Conservation (phyloP, 2,888 invertebrate genomes). For the Drosophila yooni region DNA sequence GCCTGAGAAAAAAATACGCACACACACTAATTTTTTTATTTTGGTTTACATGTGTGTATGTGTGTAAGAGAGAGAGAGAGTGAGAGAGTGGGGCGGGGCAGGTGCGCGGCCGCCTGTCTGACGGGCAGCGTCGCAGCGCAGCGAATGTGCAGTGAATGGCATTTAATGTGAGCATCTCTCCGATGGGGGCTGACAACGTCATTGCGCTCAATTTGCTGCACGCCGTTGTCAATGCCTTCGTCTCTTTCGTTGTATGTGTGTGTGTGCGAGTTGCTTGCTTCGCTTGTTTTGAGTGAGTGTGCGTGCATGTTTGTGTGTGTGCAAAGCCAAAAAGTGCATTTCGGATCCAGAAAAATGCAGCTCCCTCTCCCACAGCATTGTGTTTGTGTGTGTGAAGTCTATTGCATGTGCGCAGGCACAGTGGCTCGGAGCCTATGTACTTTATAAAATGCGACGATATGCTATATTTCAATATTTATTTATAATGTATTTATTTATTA, state of each 20-base stretch:
- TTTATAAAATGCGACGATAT: neutral
- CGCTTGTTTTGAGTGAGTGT: slow-evolving; percentile 58
- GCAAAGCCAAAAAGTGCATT: slow-evolving; percentile 43
- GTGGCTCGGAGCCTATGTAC: neutral
- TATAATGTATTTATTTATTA: neutral
- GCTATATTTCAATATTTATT: neutral
- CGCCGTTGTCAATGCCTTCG: slow-evolving; percentile 68
- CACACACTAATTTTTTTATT: slow-evolving; percentile 4
- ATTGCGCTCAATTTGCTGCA: slow-evolving; percentile 66
- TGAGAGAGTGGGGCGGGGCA: slow-evolving; percentile 48
- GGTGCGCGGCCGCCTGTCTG: slow-evolving; percentile 43
- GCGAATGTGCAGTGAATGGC: slow-evolving; percentile 38
- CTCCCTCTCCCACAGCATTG: slow-evolving; percentile 12
- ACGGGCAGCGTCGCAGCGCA: slow-evolving; percentile 13
- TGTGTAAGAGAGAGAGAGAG: slow-evolving; percentile 12
- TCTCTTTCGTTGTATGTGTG: slow-evolving; percentile 66
- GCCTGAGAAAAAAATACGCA: slow-evolving; percentile 29
- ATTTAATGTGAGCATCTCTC: slow-evolving; percentile 41
- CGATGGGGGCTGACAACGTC: slow-evolving; percentile 29
- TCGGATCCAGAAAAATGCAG: slow-evolving; percentile 24
- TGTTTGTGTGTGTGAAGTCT: slow-evolving; percentile 4
- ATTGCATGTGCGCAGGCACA: slow-evolving; percentile 24
- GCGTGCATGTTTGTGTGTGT: slow-evolving; percentile 32
- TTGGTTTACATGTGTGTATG: slow-evolving; percentile 36
- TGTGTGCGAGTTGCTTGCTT: slow-evolving; percentile 35